phyloP scores from a whole-genome alignment of 1,140 invertebrate genomes.

The Heliconius hewitsoni region DNA sequence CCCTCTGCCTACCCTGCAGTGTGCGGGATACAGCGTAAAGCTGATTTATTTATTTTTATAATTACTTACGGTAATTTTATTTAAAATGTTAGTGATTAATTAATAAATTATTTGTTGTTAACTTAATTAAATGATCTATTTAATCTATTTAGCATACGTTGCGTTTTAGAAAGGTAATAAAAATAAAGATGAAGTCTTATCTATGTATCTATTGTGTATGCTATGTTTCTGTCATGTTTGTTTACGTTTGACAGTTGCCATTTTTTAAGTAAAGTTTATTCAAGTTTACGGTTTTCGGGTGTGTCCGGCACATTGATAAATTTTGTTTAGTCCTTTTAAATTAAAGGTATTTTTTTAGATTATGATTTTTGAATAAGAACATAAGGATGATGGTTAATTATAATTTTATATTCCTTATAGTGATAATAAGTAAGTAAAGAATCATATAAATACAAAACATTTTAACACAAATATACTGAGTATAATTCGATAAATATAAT shows the following conservation, averaged over 20 bases:
- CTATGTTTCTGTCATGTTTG: neutral
- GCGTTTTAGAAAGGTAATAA: neutral
- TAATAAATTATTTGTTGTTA: no score
- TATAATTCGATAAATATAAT: neutral
- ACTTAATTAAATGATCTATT: no score
- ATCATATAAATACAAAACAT: neutral
- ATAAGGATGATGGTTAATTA: neutral
- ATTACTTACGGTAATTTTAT: no score
- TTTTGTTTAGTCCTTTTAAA: neutral
- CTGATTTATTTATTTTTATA: no score
- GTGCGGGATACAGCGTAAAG: no score
- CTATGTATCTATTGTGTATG: neutral
- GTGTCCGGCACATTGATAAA: constrained; percentile 22
- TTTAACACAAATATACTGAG: neutral
- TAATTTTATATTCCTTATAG: neutral
- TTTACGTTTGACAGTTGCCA: constrained; percentile 13
- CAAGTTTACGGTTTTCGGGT: constrained; percentile 33
- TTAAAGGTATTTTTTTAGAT: neutral
- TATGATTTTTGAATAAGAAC: neutral
- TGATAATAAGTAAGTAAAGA: constrained; percentile 4
- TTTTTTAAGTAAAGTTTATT: neutral
- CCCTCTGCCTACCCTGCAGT: no score
- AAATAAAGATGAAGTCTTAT: neutral
- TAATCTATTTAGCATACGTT: no score
- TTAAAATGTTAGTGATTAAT: no score